A percentile compares a stretch with the other conserved stretches of the same genome.
Evolutionary conservation across 35 echinoderm and acorn worm genomes (phyloP).

Genomic region (Strongylocentrotus purpuratus): DNA sequence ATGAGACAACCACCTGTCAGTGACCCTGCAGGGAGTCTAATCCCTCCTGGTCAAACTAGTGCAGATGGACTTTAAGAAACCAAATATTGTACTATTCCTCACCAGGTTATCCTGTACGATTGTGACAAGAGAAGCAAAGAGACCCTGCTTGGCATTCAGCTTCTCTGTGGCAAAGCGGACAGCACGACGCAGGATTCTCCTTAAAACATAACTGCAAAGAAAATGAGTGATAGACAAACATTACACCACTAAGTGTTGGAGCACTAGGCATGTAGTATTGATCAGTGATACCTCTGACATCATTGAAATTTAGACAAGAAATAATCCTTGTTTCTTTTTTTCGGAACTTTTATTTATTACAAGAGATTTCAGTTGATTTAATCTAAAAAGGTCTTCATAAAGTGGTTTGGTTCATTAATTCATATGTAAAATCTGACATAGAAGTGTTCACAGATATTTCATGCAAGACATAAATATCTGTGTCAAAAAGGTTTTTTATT

Average conservation of each 20-base stretch:
- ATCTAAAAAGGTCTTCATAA: not conserved
- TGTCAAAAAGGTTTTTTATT: too few relatives aligned
- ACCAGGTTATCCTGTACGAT: slow-evolving; percentile 85
- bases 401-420: too few relatives aligned
- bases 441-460: too few relatives aligned
- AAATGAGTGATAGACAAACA: not conserved
- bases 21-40: too few relatives aligned
- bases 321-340: too few relatives aligned
- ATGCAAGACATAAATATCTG: too few relatives aligned
- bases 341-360: too few relatives aligned
- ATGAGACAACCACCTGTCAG: too few relatives aligned
- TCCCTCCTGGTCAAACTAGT: not conserved
- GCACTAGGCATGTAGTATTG: not conserved
- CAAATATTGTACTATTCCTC: slow-evolving; percentile 14
- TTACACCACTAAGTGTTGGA: not conserved
- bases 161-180: slow-evolving; percentile 90
- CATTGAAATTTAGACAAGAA: too few relatives aligned
- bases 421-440: too few relatives aligned
- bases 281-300: too few relatives aligned
- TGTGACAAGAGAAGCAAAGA: slow-evolving; percentile 84
- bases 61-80: not conserved
- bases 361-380: not conserved
- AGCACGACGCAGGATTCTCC: slow-evolving; percentile 82
- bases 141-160: slow-evolving; percentile 74
- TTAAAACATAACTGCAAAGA: slow-evolving; percentile 76